Conservation (phyloP, 30 jellyfish, hydroid and myxozoan species). For the Turritopsis dohrnii region DNA sequence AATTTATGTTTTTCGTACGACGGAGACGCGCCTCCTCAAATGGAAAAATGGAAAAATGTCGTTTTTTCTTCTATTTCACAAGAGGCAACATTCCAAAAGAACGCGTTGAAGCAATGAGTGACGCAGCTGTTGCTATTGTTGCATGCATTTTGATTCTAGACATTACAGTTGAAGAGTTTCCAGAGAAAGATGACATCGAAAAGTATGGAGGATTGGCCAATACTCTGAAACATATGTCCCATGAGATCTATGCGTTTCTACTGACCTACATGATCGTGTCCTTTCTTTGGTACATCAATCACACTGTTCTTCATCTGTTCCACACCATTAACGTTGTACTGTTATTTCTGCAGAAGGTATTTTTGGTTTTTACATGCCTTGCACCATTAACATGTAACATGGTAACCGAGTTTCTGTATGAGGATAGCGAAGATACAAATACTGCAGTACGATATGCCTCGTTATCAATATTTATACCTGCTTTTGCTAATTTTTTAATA, state of each 20-base stretch:
- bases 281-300: slow-evolving; percentile 31
- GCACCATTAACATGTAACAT: slow-evolving; percentile 25
- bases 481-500: slow-evolving; percentile 23
- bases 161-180: slow-evolving; percentile 35
- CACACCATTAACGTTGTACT: slow-evolving; percentile 25
- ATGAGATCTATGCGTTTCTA: slow-evolving; percentile 19
- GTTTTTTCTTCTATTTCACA: slow-evolving; percentile 19
- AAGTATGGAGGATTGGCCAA: slow-evolving; percentile 6
- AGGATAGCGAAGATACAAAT: background rate
- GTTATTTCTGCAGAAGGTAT: slow-evolving; percentile 22
- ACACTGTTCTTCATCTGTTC: slow-evolving; percentile 30
- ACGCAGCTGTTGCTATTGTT: slow-evolving; percentile 38
- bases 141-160: slow-evolving; percentile 39
- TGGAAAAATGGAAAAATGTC: slow-evolving; percentile 19
- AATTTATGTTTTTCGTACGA: slow-evolving; percentile 10
- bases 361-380: slow-evolving; percentile 31
- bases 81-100: slow-evolving; percentile 31
- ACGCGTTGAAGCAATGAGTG: slow-evolving; percentile 42
- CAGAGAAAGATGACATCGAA: background rate
- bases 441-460: slow-evolving; percentile 25
- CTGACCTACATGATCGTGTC: slow-evolving; percentile 17
- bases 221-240: slow-evolving; percentile 17
- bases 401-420: background rate
- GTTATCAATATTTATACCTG: slow-evolving; percentile 2
- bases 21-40: background rate